Evolutionary conservation across 2,113 vertebrate genomes (phyloP).

Genomic region (Gallinago paraguaiae): DNA sequence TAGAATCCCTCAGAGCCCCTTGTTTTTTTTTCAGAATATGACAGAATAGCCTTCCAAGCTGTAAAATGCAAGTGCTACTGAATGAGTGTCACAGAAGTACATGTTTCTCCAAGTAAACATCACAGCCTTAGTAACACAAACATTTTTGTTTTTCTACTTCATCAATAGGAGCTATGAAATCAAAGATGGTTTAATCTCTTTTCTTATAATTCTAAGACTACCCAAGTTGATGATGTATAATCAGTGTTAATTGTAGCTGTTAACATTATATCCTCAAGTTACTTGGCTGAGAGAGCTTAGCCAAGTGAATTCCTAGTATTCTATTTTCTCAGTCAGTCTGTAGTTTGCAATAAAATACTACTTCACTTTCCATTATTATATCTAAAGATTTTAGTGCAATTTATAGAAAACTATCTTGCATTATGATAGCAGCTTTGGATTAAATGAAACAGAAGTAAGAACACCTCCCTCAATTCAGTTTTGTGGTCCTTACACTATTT

Average conservation of each 20-base stretch:
- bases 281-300: not conserved
- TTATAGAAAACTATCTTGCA: not conserved
- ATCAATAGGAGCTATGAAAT: not conserved
- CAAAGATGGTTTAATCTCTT: not conserved
- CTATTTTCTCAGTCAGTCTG: not conserved
- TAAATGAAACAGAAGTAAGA: not conserved
- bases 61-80: not conserved
- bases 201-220: not conserved
- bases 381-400: not conserved
- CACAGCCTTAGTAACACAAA: not conserved
- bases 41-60: not conserved
- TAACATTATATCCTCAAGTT: not conserved
- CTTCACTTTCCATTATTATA: not conserved
- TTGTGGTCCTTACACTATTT: not conserved
- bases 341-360: not conserved
- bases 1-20: not conserved
- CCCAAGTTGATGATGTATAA: not conserved
- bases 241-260: not conserved
- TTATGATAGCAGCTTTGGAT: not conserved
- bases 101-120: not conserved
- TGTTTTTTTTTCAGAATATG: not conserved
- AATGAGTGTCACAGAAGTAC: not conserved
- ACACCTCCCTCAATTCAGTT: not conserved
- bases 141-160: not conserved
- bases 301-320: not conserved